Percentiles rank a stretch among this genome's conserved stretches.
Conservation (phyloP, 2,888 invertebrate species). For the Pammene aurita region DNA sequence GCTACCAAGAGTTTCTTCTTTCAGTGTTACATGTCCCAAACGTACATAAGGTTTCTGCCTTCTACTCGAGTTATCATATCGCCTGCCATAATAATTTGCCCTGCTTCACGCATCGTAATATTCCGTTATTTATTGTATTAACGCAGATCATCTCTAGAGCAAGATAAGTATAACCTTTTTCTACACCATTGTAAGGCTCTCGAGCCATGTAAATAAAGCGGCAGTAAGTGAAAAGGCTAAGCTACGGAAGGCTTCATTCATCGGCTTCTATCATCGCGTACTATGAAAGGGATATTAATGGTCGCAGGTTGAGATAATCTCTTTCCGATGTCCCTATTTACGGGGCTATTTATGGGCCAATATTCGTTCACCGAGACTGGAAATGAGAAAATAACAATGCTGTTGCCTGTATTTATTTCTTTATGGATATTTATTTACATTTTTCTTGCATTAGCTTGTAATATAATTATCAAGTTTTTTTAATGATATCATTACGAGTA, state of each 20-base stretch:
- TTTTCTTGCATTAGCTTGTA: neutral
- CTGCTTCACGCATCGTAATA: too few species aligned
- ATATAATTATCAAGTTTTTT: too few species aligned
- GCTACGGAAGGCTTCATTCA: constrained; percentile 23
- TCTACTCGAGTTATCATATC: too few species aligned
- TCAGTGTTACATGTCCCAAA: too few species aligned
- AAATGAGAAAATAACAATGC: constrained; percentile 11
- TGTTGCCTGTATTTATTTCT: neutral
- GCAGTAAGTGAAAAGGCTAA: constrained; percentile 38
- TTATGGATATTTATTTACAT: neutral
- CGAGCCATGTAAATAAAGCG: constrained; percentile 18
- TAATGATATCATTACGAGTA: too few species aligned
- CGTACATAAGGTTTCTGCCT: too few species aligned
- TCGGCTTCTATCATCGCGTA: too few species aligned
- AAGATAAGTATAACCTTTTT: constrained; percentile 35
- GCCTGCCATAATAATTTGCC: too few species aligned
- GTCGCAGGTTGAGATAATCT: constrained; percentile 34
- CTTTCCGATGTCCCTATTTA: constrained; percentile 29
- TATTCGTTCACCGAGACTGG: constrained; percentile 2
- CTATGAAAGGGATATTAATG: constrained; percentile 35
- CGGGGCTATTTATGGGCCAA: constrained; percentile 13
- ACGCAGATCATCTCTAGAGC: neutral
- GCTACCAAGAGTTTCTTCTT: too few species aligned
- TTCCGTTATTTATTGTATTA: too few species aligned
- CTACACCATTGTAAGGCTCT: constrained; percentile 5